Base-by-base conservation (phyloP, 2,888 invertebrate species). In the Noctua janthina region DNA sequence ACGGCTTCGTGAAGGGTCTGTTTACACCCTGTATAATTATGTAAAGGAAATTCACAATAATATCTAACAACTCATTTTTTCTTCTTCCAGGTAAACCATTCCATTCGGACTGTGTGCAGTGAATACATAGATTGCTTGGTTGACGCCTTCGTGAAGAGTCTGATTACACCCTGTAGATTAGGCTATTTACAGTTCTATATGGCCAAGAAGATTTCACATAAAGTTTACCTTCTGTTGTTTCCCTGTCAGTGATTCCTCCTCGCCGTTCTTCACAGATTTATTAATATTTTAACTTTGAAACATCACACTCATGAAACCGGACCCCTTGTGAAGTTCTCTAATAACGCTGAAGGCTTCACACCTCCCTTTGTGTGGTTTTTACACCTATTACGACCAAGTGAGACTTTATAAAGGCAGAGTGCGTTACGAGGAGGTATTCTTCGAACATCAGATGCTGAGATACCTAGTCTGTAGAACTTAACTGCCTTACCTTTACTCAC, bases 221-320 rank as follows among this genome's bases (percentile, higher is more conserved):
- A 13, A 5, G 11, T 43, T 2, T 5, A 67, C 66, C 54, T 49
- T 62, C 20, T 39, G 5, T 29, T 23, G 11, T 43, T 29, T 2
- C 2, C 6, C 13, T 17, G 6, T 0, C 6, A 20, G 4, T 46
- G 15, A 2, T 39, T 35, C 15, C 1, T n/a, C 20, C 46, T 15
- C 64, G 13, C 43, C 5, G 10, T 35, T 35, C 68, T 66, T 66
- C 43, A 46, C 3, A 35, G 39, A 66, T 35, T 51, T 59, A 54
- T 81, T 46, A 81, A 72, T 62, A 72, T 70, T 81, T 51, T 43
- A 71, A 64, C 54, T 72, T 82, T 79, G 39, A 56, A 66, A 82
- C 64, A 56, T 39, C 11, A 82, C 46, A 82, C 51, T 82, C 49
- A 29, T 74, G 64, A 64, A 66, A 54, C 46, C 23, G 2, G n/a